Percentiles rank a stretch among this genome's conserved stretches.
These are phyloP conservation scores for Felis catus DNA, from an alignment of 2,113 vertebrate species.

Conservation along the genomic window F.catus_Fca126_mat1.0 CM031421.1:42663001-42663500, in stretches of 20 bases:
- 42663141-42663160: background rate
- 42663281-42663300: background rate
- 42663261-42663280: background rate
- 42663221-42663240: background rate
- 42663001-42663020: background rate
- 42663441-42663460: background rate
- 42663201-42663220: background rate
- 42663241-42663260: background rate
- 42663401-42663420: background rate
- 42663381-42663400: background rate
- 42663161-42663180: background rate
- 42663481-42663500: background rate
- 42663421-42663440: background rate
- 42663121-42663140: background rate
- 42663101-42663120: background rate
- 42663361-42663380: background rate
- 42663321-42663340: background rate
- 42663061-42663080: background rate
- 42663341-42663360: background rate
- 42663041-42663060: background rate
- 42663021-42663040: background rate
- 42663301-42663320: background rate
- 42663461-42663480: background rate
- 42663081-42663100: background rate
- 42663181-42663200: background rate